Base-by-base conservation (phyloP, 1,140 invertebrate genomes). In the Heterodera schachtii region DNA sequence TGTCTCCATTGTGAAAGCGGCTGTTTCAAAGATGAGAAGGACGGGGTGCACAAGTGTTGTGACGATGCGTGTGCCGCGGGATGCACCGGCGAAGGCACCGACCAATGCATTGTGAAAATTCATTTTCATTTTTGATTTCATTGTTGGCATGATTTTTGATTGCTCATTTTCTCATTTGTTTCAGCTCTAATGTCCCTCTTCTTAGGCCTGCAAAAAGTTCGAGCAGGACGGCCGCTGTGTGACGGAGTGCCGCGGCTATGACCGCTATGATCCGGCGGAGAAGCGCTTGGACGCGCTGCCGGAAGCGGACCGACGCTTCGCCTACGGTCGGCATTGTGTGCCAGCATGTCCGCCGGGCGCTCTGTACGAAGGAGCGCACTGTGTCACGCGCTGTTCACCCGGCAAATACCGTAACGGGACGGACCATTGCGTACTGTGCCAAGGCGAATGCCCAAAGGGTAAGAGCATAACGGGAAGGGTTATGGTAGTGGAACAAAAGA, bases 241-340 rank as follows among this genome's bases (percentile, higher is more conserved):
- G 60, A 19, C 21, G 44, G 46, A 66, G 8, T 87, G 84, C 67
- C 75, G 64, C 41, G 84, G 84, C 31, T 75, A 21, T 16, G 21
- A 73, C 19, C 31, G 71, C n/a, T 85, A 85, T 52, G 70, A 87
- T 78, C 49, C 83, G 21, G 46, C 19, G 6, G 44, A 31, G 16
- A 83, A 73, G 77, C 21, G 44, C 9, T 43, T 71, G 85, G 75
- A 87, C 21, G 11, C 4, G 1, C 31, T 87, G 43, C 67, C 86
- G 49, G 83, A 87, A 16, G 43, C 73, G 2, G 70, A 69, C 13
- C 81, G 84, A 46, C 83, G 83, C 41, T 84, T 82, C 52, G 71
- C 49, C 46, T 84, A 87, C 82, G 86, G 73, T 6, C 86, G 78
- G 41, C 82, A 85, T 64, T 84, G 84, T 80, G 85, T 87, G 11